Evolutionary conservation across 2,113 vertebrate genomes (phyloP).

Genomic region (Rhadina sibilatrix): DNA sequence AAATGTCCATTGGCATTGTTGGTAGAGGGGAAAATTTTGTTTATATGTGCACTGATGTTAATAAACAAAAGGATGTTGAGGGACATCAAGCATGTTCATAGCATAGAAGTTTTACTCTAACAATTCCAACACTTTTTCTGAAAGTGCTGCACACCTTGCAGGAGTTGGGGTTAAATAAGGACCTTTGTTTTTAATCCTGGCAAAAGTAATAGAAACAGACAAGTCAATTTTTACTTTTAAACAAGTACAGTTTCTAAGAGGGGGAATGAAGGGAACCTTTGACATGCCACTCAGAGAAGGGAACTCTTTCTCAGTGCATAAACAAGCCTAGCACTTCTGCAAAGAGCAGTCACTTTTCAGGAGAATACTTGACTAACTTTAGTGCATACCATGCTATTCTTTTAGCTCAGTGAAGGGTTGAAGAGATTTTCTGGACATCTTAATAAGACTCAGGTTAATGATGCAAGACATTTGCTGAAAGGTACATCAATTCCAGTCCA

Average conservation of each 20-base stretch:
- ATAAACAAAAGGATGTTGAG: neutral
- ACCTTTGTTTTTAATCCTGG: neutral
- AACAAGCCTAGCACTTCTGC: neutral
- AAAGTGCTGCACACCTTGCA: neutral
- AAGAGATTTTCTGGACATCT: conserved; percentile 9
- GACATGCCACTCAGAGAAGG: neutral
- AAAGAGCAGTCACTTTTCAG: neutral
- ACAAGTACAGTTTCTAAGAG: neutral
- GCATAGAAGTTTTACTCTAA: neutral
- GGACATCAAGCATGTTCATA: neutral
- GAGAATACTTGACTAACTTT: neutral
- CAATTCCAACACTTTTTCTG: neutral
- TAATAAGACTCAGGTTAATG: conserved; percentile 30
- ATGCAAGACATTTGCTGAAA: conserved; percentile 44
- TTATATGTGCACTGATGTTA: neutral
- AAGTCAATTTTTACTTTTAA: neutral
- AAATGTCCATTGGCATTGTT: neutral
- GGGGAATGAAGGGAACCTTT: neutral
- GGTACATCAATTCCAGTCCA: neutral
- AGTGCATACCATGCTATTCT: neutral
- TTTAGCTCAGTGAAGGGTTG: conserved; percentile 8
- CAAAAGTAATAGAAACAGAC: neutral
- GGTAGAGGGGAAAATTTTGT: neutral
- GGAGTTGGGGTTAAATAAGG: neutral
- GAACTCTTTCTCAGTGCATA: neutral